phyloP scores from a whole-genome alignment of 1,140 invertebrate genomes.

The Drosophila azteca region DNA sequence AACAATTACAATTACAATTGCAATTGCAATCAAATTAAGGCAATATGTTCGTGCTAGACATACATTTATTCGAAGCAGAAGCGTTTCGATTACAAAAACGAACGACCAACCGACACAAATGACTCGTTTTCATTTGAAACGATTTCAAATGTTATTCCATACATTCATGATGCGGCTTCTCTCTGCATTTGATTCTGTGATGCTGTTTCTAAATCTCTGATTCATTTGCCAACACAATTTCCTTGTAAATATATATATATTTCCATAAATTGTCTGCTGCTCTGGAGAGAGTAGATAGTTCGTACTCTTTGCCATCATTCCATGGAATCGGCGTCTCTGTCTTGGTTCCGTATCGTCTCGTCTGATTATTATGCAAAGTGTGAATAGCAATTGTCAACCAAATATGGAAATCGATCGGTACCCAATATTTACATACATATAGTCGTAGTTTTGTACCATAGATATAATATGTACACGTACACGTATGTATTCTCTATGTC shows the following conservation, averaged over 20 bases:
- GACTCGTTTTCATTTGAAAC: slow-evolving; percentile 2
- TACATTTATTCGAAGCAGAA: slow-evolving; percentile 17
- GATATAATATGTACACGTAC: background rate
- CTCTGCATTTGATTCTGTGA: too few species aligned
- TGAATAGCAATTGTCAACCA: slow-evolving; percentile 73
- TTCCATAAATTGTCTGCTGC: slow-evolving; percentile 39
- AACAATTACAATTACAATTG: slow-evolving; percentile 22
- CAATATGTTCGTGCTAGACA: slow-evolving; percentile 65
- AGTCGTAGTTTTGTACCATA: slow-evolving; percentile 33
- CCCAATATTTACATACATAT: too few species aligned
- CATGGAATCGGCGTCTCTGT: too few species aligned
- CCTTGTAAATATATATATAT: slow-evolving; percentile 43
- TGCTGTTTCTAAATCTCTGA: slow-evolving; percentile 2
- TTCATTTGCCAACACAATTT: slow-evolving; percentile 18
- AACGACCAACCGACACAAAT: background rate
- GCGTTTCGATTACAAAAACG: slow-evolving; percentile 32
- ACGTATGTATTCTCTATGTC: too few species aligned
- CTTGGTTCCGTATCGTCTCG: background rate
- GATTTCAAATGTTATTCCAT: slow-evolving; percentile 13
- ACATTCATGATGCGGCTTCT: background rate
- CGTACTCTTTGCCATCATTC: slow-evolving; percentile 22
- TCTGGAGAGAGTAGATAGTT: background rate
- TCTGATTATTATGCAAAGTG: slow-evolving; percentile 76
- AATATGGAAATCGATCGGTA: slow-evolving; percentile 58
- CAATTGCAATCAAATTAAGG: slow-evolving; percentile 35